Evolutionary conservation across 1,140 invertebrate genomes (phyloP).

Genomic region (Drosophila orena): DNA sequence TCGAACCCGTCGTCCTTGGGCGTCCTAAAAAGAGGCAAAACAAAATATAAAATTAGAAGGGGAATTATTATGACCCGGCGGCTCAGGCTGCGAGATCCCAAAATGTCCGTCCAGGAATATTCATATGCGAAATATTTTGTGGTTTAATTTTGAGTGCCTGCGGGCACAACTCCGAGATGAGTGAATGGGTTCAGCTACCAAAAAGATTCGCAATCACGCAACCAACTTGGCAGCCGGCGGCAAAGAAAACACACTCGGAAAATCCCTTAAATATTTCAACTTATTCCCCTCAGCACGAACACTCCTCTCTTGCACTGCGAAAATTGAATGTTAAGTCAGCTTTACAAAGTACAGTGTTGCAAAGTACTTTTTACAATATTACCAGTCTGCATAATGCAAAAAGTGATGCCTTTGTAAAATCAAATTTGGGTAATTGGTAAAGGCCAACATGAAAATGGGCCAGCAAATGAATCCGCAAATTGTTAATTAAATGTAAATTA

Average conservation of each 20-base stretch:
- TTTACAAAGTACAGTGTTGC: no score
- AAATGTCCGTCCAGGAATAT: conserved; percentile 20
- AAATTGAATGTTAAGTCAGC: no score
- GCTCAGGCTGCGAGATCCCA: conserved; percentile 21
- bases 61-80: conserved; percentile 23
- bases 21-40: conserved; percentile 13
- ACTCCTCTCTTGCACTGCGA: not conserved
- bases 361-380: no score
- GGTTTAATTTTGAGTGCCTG: conserved; percentile 43
- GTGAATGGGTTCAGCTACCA: not conserved
- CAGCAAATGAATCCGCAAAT: no score
- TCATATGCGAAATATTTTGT: conserved; percentile 50
- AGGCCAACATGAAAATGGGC: no score
- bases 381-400: no score
- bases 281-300: not conserved
- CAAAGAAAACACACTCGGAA: not conserved
- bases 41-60: not conserved
- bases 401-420: no score
- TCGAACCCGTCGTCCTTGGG: conserved; percentile 12
- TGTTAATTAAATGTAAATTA: no score
- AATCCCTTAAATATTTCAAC: no score
- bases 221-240: conserved; percentile 3
- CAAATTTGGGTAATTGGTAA: no score
- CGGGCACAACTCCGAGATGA: not conserved
- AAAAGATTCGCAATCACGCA: conserved; percentile 26